Percentiles rank a stretch among this genome's conserved stretches.
Evolutionary conservation across 1,140 invertebrate genomes (phyloP).

Genomic region (Dendrolimus punctatus): DNA sequence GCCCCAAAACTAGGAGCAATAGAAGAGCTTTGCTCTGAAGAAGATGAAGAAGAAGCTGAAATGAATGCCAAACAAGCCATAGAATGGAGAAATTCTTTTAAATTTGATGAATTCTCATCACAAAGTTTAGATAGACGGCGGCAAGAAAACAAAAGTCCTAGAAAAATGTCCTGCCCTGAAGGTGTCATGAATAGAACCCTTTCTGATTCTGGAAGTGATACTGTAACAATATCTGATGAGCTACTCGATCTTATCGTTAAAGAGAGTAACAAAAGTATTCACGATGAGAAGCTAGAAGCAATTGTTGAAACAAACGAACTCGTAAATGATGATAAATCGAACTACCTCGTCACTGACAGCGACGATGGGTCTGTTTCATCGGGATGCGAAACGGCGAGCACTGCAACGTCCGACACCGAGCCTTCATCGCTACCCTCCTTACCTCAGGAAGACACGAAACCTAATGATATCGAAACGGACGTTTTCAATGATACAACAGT

Average conservation of each 20-base stretch:
- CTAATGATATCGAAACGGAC: constrained; percentile 31
- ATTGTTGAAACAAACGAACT: constrained; percentile 53
- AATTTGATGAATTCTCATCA: constrained; percentile 27
- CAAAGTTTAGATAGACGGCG: constrained; percentile 52
- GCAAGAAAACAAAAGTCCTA: constrained; percentile 45
- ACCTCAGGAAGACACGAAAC: constrained; percentile 47
- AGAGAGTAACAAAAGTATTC: constrained; percentile 52
- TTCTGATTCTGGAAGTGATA: constrained; percentile 27
- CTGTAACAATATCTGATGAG: constrained; percentile 33
- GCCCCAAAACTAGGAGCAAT: constrained; percentile 96
- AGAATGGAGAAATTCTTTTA: constrained; percentile 34
- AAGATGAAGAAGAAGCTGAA: constrained; percentile 79
- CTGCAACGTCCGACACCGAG: constrained; percentile 73
- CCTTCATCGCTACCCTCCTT: constrained; percentile 62
- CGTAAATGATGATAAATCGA: constrained; percentile 35
- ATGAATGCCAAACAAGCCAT: constrained; percentile 49
- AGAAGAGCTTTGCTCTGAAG: constrained; percentile 91
- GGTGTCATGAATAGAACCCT: constrained; percentile 42
- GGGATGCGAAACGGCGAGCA: constrained; percentile 85
- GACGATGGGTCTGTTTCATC: constrained; percentile 84
- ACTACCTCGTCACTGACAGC: constrained; percentile 73
- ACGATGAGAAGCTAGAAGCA: constrained; percentile 53
- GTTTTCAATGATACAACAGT: constrained; percentile 36
- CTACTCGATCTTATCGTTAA: constrained; percentile 41
- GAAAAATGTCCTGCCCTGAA: constrained; percentile 61